Evolutionary conservation across 2,797 vertebrate genomes (phyloP), one percentile per base, ranked within the genome.

Genomic region (Mionectes olivaceus): DNA sequence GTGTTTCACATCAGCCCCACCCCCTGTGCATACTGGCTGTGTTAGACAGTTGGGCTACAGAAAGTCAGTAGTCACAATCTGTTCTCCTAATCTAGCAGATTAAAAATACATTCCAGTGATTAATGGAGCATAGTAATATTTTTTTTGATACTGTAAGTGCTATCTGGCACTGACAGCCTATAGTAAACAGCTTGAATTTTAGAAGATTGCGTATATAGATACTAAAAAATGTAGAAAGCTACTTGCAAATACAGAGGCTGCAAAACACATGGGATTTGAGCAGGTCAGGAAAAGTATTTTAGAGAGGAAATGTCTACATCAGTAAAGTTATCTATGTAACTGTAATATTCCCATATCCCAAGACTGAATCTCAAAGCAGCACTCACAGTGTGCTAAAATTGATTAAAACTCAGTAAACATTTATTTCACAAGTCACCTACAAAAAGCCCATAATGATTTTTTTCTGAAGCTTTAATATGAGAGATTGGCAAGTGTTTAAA

Each of bases 361-460:
- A 83, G 13, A 65, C 16, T 50, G 27, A n/a, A 73, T 55, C 82
- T 84, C 83, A 60, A 87, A 80, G 39, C 14, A 68, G 71, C 39
- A 68, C 59, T 60, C 0, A 0, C 41, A 27, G 43, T 24, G 24
- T 24, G 10, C 71, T 71, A 90, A 93, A 80, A 79, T 19, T 30
- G 53, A 94, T 52, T 61, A 63, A 43, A 30, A 9, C 35, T 77
- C 83, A 52, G 55, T 71, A 95, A 94, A 96, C 74, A 94, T 82
- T 93, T 81, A 73, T 49, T 82, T 94, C 89, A 83, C 57, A 81
- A 94, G 60, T 93, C 83, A 92, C 87, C 91, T 94, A 87, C 53
- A 67, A 78, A 76, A 95, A 32, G 61, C 32, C 50, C 53, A 46
- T 28, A 77, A 89, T 37, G 14, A 52, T 2, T n/a, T 87, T 83